Conservation (phyloP, 2,797 vertebrate species). For the Balearica regulorum region DNA sequence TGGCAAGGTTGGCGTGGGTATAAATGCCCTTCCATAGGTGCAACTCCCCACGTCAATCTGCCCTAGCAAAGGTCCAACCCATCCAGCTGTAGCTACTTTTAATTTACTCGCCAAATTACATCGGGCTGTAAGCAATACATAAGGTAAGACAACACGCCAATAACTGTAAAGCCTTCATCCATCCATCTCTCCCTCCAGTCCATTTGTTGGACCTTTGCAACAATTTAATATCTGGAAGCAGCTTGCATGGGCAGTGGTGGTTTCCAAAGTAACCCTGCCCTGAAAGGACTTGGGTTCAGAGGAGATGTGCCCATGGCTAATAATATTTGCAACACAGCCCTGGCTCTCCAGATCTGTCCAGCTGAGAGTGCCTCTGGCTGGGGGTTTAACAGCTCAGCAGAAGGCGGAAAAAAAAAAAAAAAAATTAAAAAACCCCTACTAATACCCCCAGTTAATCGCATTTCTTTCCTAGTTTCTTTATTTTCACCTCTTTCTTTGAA, state of each 20-base stretch:
- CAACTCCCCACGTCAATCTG: background rate
- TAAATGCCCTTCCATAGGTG: background rate
- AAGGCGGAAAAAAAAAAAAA: background rate
- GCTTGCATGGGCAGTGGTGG: conserved; percentile 28
- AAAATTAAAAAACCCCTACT: too few species aligned
- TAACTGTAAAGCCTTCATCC: conserved; percentile 18
- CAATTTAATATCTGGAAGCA: conserved; percentile 55
- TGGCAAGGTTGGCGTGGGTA: background rate
- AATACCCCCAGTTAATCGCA: background rate
- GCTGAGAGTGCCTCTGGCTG: background rate
- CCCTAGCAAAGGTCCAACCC: background rate
- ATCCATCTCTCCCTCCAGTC: conserved; percentile 41
- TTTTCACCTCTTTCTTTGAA: background rate
- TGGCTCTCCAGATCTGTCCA: background rate
- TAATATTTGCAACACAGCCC: background rate
- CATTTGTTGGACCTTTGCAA: conserved; percentile 46
- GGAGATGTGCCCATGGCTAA: background rate
- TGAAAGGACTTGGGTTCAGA: background rate
- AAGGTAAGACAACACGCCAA: conserved; percentile 36
- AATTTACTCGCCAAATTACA: background rate
- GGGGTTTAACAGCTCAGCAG: background rate
- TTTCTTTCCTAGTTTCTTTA: background rate
- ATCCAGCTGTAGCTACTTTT: background rate
- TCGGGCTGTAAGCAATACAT: background rate
- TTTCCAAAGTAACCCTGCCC: conserved; percentile 34